Conservation (phyloP, 1,140 invertebrate genomes). For the Lordiphosa clarofinis region DNA sequence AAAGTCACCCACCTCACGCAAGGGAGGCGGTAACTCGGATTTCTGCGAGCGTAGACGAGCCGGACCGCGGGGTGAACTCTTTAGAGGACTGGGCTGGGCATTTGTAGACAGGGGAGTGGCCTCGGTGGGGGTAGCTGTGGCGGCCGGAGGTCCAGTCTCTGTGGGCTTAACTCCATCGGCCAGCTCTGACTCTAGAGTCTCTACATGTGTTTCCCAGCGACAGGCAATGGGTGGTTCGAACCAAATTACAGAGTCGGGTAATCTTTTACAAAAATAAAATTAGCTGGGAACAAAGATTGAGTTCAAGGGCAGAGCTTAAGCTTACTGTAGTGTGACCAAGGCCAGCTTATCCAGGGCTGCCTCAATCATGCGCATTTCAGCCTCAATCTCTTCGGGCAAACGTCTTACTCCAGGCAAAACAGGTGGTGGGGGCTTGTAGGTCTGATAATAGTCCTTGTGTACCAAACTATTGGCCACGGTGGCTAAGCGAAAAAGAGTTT, state of each 20-base stretch:
- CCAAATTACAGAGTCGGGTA: slow-evolving; percentile 89
- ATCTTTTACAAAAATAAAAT: slow-evolving; percentile 28
- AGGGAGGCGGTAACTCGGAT: slow-evolving; percentile 13
- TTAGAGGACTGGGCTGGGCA: slow-evolving; percentile 68
- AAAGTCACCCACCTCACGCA: slow-evolving; percentile 70
- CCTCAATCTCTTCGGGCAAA: slow-evolving; percentile 89
- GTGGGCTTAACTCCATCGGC: slow-evolving; percentile 54
- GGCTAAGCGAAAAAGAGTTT: slow-evolving; percentile 48
- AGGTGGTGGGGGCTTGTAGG: slow-evolving; percentile 85
- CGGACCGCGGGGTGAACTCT: slow-evolving; percentile 65
- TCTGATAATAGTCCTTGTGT: slow-evolving; percentile 85
- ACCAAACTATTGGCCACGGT: slow-evolving; percentile 84
- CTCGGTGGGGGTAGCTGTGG: slow-evolving; percentile 61
- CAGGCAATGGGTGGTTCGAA: slow-evolving; percentile 90
- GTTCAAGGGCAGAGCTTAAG: too few species aligned
- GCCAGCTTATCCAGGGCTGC: slow-evolving; percentile 87
- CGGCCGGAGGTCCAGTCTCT: slow-evolving; percentile 1
- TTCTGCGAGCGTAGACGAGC: slow-evolving; percentile 59
- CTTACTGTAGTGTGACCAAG: slow-evolving; percentile 85
- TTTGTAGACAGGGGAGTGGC: slow-evolving; percentile 63
- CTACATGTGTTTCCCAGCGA: slow-evolving; percentile 84
- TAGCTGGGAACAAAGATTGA: too few species aligned
- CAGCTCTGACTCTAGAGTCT: slow-evolving; percentile 65
- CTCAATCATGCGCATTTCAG: slow-evolving; percentile 87
- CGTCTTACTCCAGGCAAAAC: slow-evolving; percentile 84